A percentile compares a stretch with the other conserved stretches of the same genome.
phyloP scores from a whole-genome alignment of 2,888 invertebrate genomes.

The Itoplectis maculator region DNA sequence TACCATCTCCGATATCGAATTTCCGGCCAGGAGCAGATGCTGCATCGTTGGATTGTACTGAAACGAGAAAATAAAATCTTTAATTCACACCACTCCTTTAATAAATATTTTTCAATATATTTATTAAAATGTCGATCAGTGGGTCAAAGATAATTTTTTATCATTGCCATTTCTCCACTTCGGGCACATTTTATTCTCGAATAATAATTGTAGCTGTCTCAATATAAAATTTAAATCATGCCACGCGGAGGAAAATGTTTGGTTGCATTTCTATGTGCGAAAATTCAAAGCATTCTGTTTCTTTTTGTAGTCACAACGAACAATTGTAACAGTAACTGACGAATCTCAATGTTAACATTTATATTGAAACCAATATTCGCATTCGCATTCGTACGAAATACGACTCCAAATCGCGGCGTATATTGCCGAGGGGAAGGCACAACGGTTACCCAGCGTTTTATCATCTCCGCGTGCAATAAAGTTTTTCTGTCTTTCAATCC shows the following conservation, averaged over 20 bases:
- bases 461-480: neutral
- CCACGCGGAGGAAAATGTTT: too few species aligned
- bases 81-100: neutral
- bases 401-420: neutral
- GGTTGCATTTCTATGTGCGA: too few species aligned
- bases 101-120: neutral
- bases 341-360: neutral
- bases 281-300: too few species aligned
- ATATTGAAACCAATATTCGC: neutral
- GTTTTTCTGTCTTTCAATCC: neutral
- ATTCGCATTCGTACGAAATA: neutral
- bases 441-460: neutral
- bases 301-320: too few species aligned
- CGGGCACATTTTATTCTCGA: neutral
- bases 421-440: neutral
- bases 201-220: neutral
- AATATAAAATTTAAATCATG: neutral
- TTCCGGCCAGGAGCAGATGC: constrained; percentile 90
- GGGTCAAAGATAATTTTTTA: constrained; percentile 7
- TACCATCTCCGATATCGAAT: constrained; percentile 90
- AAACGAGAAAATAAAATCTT: neutral
- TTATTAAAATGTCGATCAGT: neutral
- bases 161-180: neutral
- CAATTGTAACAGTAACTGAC: too few species aligned
- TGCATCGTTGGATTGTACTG: constrained; percentile 88